phyloP scores from a whole-genome alignment of 2,888 invertebrate genomes.

The Caenorhabditis zanzibari region DNA sequence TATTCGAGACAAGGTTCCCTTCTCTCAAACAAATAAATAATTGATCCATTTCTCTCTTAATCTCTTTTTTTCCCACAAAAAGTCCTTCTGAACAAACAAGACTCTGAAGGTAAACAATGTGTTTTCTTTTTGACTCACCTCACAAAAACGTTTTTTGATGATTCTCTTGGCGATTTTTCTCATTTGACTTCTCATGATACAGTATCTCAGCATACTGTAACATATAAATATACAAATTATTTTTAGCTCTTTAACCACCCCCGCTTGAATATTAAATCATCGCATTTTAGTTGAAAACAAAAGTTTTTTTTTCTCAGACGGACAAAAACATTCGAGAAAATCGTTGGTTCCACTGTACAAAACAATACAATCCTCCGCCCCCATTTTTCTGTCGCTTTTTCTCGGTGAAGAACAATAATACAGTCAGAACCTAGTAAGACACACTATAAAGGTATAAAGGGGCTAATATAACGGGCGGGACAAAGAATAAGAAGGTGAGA shows the following conservation, averaged over 20 bases:
- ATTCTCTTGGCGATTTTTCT: neutral
- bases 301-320: neutral
- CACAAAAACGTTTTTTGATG: neutral
- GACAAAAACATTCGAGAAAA: slow-evolving; percentile 13
- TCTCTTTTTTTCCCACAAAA: slow-evolving; percentile 3
- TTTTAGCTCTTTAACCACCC: neutral
- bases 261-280: slow-evolving; percentile 5
- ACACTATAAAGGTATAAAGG: slow-evolving; percentile 39
- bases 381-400: neutral
- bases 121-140: slow-evolving; percentile 33
- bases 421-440: slow-evolving; percentile 16
- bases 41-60: slow-evolving; percentile 34
- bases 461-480: slow-evolving; percentile 33
- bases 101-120: slow-evolving; percentile 13
- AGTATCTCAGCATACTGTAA: neutral
- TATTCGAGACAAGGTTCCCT: neutral
- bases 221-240: no score
- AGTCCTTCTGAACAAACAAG: slow-evolving; percentile 37
- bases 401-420: slow-evolving; percentile 11
- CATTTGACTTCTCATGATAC: neutral
- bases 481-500: slow-evolving; percentile 31
- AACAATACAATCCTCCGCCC: slow-evolving; percentile 39
- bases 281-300: slow-evolving; percentile 21
- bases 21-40: slow-evolving; percentile 46
- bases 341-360: slow-evolving; percentile 49